Evolutionary conservation across 1,140 invertebrate species (phyloP).

Genomic region (Helicoverpa armigera): DNA sequence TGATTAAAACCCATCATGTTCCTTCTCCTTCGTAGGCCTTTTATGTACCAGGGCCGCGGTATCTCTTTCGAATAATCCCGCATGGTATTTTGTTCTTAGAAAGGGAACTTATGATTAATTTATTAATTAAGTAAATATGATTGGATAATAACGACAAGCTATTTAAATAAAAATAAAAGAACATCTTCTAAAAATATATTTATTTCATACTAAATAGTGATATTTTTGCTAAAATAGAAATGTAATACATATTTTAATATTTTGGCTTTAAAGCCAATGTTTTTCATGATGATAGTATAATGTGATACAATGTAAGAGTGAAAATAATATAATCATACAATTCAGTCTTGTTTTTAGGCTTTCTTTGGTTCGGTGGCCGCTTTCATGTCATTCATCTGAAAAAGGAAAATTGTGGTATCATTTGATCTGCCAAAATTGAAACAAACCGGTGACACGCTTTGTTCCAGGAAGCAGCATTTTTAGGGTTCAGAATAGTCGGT

Average conservation of each 20-base stretch:
- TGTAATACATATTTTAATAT: background rate
- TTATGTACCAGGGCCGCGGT: too few species aligned
- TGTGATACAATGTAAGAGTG: too few species aligned
- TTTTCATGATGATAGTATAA: background rate
- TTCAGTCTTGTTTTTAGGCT: conserved; percentile 17
- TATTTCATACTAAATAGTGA: background rate
- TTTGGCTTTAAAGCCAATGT: background rate
- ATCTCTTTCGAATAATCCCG: too few species aligned
- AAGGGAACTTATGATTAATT: too few species aligned
- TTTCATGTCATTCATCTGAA: conserved; percentile 25
- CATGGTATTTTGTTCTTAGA: too few species aligned
- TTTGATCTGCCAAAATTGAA: too few species aligned
- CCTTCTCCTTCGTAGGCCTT: too few species aligned
- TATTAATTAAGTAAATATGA: too few species aligned
- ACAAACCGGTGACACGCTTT: too few species aligned
- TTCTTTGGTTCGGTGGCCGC: conserved; percentile 15
- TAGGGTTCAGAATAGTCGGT: too few species aligned
- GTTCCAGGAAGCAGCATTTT: too few species aligned
- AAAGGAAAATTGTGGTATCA: background rate
- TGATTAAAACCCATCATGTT: too few species aligned
- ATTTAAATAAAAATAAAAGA: background rate
- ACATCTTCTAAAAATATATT: background rate
- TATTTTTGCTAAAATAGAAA: background rate
- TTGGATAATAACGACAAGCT: background rate
- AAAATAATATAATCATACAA: background rate